Conservation (phyloP, 2,797 vertebrate genomes). For the Atherinosoma microstoma region DNA sequence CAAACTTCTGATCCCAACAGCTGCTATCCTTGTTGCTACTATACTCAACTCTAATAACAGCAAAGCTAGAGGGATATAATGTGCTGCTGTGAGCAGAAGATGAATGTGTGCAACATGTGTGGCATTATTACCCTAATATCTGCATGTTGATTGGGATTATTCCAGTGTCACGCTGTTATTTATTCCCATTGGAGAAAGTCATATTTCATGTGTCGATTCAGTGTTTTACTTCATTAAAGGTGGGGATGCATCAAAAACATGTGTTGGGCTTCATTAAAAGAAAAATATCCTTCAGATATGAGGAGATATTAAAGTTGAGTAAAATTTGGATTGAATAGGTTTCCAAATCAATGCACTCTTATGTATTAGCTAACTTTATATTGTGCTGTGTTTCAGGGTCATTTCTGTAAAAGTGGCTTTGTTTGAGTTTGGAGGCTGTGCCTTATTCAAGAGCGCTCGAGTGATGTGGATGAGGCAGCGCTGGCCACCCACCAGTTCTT, state of each 20-base stretch:
- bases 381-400: not conserved
- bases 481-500: constrained; percentile 42
- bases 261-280: not conserved
- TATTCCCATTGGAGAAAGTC: constrained; percentile 22
- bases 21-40: not conserved
- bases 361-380: not conserved
- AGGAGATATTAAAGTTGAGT: not conserved
- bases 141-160: constrained; percentile 22
- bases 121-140: constrained; percentile 44
- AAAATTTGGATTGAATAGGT: not conserved
- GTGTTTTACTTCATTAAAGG: constrained; percentile 42
- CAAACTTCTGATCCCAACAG: not conserved
- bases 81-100: constrained; percentile 36
- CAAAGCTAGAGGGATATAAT: constrained; percentile 15
- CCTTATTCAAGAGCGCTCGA: constrained; percentile 43
- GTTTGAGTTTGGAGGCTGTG: constrained; percentile 14
- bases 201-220: constrained; percentile 39
- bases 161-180: constrained; percentile 29
- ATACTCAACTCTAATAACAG: not conserved
- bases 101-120: constrained; percentile 38
- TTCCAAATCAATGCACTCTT: not conserved
- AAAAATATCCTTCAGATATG: not conserved
- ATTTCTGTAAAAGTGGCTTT: constrained; percentile 22
- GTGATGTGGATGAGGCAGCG: constrained; percentile 8
- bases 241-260: constrained; percentile 28